Conservation (phyloP, 1,140 invertebrate genomes). For the Steinernema khuongi region DNA sequence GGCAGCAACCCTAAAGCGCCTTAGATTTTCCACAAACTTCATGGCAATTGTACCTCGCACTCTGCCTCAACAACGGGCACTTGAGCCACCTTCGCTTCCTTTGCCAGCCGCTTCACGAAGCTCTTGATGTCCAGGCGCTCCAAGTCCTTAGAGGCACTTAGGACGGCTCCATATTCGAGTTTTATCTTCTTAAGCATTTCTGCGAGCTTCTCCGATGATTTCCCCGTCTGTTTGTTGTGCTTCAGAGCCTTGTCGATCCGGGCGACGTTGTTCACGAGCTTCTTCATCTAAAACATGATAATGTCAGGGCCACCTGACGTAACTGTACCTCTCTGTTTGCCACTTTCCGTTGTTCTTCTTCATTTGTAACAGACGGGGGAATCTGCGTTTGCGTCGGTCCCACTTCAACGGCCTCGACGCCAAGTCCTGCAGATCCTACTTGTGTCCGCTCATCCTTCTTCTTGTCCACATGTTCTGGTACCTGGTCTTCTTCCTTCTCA, state of each 20-base stretch:
- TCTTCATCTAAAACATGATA: conserved; percentile 16
- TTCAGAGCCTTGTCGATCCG: conserved; percentile 11
- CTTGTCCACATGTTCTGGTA: not conserved
- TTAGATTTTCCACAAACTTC: not conserved
- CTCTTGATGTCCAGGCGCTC: conserved; percentile 25
- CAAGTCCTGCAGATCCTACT: not conserved
- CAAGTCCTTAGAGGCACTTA: conserved; percentile 11
- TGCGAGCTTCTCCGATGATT: not conserved
- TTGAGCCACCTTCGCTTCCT: conserved; percentile 13
- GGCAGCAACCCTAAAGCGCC: conserved; percentile 40
- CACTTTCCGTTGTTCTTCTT: not conserved
- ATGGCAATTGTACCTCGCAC: conserved; percentile 37
- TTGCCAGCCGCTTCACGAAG: conserved; percentile 3
- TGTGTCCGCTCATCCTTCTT: not conserved
- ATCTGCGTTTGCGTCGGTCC: not conserved
- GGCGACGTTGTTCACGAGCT: not conserved
- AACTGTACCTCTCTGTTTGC: not conserved
- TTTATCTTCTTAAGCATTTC: not conserved
- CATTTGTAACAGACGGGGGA: not conserved
- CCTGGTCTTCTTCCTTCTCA: conserved; percentile 19
- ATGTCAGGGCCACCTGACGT: not conserved
- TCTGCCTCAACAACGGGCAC: conserved; percentile 37
- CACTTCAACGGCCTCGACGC: not conserved
- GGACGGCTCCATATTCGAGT: not conserved
- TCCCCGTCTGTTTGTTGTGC: not conserved